A percentile compares a stretch with the other conserved stretches of the same genome.
These are phyloP conservation scores for Drosophila merina DNA, from an alignment of 2,888 invertebrate genomes.

Conservation along the genomic window DNA sequence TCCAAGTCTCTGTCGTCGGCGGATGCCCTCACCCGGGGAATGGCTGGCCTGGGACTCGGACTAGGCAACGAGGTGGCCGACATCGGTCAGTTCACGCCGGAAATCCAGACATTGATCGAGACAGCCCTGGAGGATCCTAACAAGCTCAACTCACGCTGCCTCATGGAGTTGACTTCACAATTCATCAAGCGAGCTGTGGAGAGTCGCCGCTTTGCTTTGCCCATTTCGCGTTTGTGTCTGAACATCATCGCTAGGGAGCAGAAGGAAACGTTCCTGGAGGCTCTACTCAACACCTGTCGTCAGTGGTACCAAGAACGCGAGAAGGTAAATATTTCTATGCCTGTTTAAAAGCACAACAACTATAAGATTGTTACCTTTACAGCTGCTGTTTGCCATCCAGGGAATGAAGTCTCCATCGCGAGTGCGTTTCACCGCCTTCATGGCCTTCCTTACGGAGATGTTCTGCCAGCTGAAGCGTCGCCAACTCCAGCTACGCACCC, in stretches of 20 bases:
- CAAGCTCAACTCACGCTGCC: constrained; percentile 88
- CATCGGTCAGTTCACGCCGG: constrained; percentile 89
- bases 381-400: constrained; percentile 83
- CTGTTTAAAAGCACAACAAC: background rate
- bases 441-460: constrained; percentile 95
- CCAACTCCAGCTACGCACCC: constrained; percentile 85
- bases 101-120: constrained; percentile 90
- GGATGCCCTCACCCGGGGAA: constrained; percentile 88
- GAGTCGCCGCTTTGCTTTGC: constrained; percentile 89
- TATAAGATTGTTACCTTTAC: background rate
- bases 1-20: constrained; percentile 93
- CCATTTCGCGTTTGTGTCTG: constrained; percentile 93
- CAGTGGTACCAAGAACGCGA: constrained; percentile 95
- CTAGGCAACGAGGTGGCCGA: constrained; percentile 90
- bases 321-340: constrained; percentile 84
- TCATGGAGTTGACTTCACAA: constrained; percentile 94
- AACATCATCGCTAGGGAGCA: constrained; percentile 94
- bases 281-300: constrained; percentile 94
- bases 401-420: constrained; percentile 86
- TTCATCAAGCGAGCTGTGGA: constrained; percentile 92
- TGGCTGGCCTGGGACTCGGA: constrained; percentile 87
- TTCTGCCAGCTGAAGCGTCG: constrained; percentile 92
- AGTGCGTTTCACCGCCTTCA: constrained; percentile 91
- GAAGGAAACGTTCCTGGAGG: constrained; percentile 94
- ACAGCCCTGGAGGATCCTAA: constrained; percentile 93